Evolutionary conservation across 2,888 invertebrate genomes (phyloP), one percentile per base, ranked within the genome.

Genomic region (Troilus luridus): DNA sequence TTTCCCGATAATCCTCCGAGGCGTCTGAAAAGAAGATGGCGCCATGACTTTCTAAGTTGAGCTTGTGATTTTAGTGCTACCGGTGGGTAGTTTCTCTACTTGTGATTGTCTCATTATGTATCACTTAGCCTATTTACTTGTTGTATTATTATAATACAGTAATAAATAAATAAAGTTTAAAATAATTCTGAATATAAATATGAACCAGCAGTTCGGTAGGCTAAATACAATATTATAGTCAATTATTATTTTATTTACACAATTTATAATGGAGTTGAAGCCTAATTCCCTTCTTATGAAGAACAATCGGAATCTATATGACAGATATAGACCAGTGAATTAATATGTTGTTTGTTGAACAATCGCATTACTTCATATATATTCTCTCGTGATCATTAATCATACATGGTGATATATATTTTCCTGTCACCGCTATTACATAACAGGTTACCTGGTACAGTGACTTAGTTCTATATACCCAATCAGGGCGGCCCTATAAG

Each of bases 311-410:
- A 62, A 64, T n/a, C 0, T 77, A n/a, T n/a, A n/a, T n/a, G 72
- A 8, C 72, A 41, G 27, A 77, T 41, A 7, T 77, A 77, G 72
- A 27, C n/a, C 85, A 21, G 1, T 56, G 85, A 56, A 85, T 85
- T 56, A 85, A 85, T 85, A 41, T 41, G 41, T 77, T 85, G 85
- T 85, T 58, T 54, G 85, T 81, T 21, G 56, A 85, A 85, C 27
- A 81, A 54, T 58, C n/a, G n/a, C 10, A 85, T 85, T 85, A 56
- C 56, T 41, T 8, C 17, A 81, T 81, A 56, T 54, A 56, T 54
- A 56, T 58, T 19, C 56, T 27, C 54, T 17, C 85, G 21, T 56
- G 85, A 56, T n/a, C n/a, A 58, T 85, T 85, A 85, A 21, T 85
- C 85, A 85, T 56, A 85, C 19, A 27, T 21, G 41, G 54, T 54